phyloP scores from a whole-genome alignment of 1,140 invertebrate species.

The Drosophila triauraria region DNA sequence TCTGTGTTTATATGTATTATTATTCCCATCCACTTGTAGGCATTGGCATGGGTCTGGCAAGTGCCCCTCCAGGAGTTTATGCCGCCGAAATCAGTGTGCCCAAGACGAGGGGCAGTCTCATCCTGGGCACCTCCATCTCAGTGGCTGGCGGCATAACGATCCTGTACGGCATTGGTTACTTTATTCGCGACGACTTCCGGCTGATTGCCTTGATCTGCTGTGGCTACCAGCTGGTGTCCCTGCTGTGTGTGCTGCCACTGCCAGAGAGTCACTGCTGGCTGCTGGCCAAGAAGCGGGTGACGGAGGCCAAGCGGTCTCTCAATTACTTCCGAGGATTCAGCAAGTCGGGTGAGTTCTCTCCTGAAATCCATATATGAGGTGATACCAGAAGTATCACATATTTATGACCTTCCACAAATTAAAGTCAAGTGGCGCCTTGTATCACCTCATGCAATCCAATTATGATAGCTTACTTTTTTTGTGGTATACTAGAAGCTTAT shows the following conservation, averaged over 20 bases:
- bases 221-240: constrained; percentile 86
- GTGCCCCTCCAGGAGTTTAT: constrained; percentile 88
- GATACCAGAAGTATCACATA: background rate
- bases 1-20: constrained; percentile 5
- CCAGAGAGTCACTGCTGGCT: constrained; percentile 92
- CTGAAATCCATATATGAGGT: background rate
- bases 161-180: constrained; percentile 88
- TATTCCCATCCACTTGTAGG: constrained; percentile 78
- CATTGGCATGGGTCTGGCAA: constrained; percentile 87
- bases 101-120: constrained; percentile 87
- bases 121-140: constrained; percentile 87
- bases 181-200: constrained; percentile 87
- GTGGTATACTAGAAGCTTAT: constrained; percentile 8
- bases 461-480: constrained; percentile 6
- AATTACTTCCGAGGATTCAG: constrained; percentile 87
- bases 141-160: constrained; percentile 88
- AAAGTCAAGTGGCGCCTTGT: constrained; percentile 37
- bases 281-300: constrained; percentile 85
- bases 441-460: constrained; percentile 10
- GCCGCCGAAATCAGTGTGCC: constrained; percentile 87
- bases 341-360: constrained; percentile 62
- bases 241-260: constrained; percentile 87
- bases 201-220: constrained; percentile 88
- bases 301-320: constrained; percentile 86
- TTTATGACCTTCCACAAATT: constrained; percentile 17